Evolutionary conservation across 2,888 invertebrate species (phyloP).

Genomic region (Teleogryllus oceanicus): DNA sequence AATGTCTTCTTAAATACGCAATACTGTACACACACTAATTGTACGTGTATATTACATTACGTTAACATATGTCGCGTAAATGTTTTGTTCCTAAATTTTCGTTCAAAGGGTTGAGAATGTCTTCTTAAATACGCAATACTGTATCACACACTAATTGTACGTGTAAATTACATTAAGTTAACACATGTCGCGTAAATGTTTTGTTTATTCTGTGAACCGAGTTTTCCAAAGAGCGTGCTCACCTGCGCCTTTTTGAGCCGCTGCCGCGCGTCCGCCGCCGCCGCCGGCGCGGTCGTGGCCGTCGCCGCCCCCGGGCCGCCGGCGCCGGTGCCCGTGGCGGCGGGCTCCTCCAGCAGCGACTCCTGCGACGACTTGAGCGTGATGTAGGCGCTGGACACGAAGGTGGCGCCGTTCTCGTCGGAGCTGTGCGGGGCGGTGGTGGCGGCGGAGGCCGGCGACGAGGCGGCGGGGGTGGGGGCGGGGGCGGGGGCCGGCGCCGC

Average conservation of each 20-base stretch:
- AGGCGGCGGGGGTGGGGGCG: not conserved
- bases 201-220: no score
- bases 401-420: slow-evolving; percentile 46
- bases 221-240: slow-evolving; percentile 30
- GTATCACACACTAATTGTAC: no score
- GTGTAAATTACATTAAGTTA: no score
- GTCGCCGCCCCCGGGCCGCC: slow-evolving; percentile 38
- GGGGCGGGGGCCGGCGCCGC: not conserved
- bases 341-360: slow-evolving; percentile 56
- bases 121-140: no score
- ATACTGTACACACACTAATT: no score
- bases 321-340: slow-evolving; percentile 38
- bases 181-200: no score
- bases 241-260: slow-evolving; percentile 48
- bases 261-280: not conserved
- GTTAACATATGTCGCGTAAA: no score
- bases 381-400: slow-evolving; percentile 55
- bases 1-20: no score
- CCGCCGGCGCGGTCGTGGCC: slow-evolving; percentile 42
- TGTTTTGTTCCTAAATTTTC: no score
- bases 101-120: no score
- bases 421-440: slow-evolving; percentile 41
- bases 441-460: slow-evolving; percentile 22
- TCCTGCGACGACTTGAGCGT: slow-evolving; percentile 58
- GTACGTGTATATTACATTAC: no score